Percentiles rank a stretch among this genome's conserved stretches.
Evolutionary conservation across 2,797 vertebrate species (phyloP).

Genomic region (Sarcoramphus papa): DNA sequence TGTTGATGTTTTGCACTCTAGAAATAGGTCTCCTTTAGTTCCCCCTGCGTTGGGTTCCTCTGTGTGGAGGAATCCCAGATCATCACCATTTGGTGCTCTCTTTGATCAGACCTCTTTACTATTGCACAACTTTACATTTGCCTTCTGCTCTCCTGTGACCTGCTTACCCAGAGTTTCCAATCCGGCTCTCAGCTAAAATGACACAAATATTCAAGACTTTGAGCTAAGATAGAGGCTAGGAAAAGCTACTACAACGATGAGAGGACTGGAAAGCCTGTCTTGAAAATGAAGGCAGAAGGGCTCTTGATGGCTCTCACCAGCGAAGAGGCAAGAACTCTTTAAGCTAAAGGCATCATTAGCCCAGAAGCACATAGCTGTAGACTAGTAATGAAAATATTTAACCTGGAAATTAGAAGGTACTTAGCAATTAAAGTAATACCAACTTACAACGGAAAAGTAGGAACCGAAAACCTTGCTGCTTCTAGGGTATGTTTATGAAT

Average conservation of each 20-base stretch:
- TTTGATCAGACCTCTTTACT: not conserved
- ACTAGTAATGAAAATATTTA: not conserved
- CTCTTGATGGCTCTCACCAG: not conserved
- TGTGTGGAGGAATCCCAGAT: not conserved
- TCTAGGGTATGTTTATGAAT: not conserved
- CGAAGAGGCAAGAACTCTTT: not conserved
- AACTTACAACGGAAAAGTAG: not conserved
- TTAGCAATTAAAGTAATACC: not conserved
- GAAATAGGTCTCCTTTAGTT: not conserved
- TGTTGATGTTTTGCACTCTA: not conserved
- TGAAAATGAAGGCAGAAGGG: not conserved
- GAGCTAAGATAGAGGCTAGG: not conserved
- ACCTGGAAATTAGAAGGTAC: not conserved
- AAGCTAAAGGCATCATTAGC: not conserved
- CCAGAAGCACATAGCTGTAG: not conserved
- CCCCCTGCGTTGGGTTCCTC: accelerated
- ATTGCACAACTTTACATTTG: not conserved
- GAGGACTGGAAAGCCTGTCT: not conserved
- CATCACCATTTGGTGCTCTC: not conserved
- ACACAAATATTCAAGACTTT: not conserved
- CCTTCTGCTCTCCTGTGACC: not conserved
- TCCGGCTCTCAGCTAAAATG: not conserved
- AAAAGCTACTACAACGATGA: not conserved
- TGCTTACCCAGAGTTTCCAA: not conserved
- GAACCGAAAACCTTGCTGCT: not conserved